These are phyloP conservation scores for Corythornis madagascariensis DNA, from an alignment of 2,113 vertebrate genomes.

Conservation along the genomic window DNA sequence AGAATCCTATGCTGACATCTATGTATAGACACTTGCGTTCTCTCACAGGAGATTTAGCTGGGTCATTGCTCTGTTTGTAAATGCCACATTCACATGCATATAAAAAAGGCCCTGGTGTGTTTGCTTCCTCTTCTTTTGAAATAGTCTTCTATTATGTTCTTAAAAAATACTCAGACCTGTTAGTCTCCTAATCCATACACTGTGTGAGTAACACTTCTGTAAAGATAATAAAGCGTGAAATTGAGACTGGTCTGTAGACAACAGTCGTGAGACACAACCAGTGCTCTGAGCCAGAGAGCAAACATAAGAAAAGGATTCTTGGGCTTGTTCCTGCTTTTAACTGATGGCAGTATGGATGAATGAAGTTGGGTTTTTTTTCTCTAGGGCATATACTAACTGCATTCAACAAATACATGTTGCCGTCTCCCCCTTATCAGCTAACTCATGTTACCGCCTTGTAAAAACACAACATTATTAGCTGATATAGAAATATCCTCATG, in stretches of 20 bases:
- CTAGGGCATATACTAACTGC: constrained; percentile 31
- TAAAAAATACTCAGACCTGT: background rate
- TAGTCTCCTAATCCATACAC: background rate
- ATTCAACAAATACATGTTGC: constrained; percentile 24
- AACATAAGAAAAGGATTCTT: background rate
- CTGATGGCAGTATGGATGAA: background rate
- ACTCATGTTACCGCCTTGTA: constrained; percentile 16
- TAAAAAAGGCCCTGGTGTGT: background rate
- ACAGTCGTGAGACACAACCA: background rate
- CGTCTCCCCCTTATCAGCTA: constrained; percentile 29
- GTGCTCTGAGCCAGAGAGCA: background rate
- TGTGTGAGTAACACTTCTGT: background rate
- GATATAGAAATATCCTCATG: constrained; percentile 66
- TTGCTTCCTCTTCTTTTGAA: background rate
- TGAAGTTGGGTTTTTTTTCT: background rate
- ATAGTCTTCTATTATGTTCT: background rate
- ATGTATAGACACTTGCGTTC: background rate
- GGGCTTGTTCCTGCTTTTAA: background rate
- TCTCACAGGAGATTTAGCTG: background rate
- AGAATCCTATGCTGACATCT: background rate
- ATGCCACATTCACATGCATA: background rate
- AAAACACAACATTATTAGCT: constrained; percentile 65
- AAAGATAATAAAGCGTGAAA: background rate
- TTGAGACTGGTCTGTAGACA: background rate
- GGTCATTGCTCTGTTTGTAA: background rate